Evolutionary conservation across 2,888 invertebrate species (phyloP).

Genomic region (Dolichomitus sp.): DNA sequence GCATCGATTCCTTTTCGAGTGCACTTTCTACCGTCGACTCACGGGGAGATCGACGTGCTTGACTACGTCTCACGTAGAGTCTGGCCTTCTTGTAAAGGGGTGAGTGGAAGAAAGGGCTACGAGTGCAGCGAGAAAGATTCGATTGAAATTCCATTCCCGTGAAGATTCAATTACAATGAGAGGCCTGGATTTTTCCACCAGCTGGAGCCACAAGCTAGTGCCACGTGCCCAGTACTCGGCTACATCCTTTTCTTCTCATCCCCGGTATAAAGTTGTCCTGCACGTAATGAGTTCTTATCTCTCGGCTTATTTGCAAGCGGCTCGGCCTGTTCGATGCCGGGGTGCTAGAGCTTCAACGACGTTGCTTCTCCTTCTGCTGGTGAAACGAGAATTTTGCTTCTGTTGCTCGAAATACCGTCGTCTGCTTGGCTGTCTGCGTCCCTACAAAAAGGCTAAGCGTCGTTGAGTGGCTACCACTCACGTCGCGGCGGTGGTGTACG

Average conservation of each 20-base stretch:
- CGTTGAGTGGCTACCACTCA: conserved; percentile 42
- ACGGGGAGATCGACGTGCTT: conserved; percentile 9
- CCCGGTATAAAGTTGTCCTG: conserved; percentile 48
- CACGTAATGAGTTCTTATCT: conserved; percentile 62
- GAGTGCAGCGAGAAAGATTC: conserved; percentile 23
- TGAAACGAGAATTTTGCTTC: conserved; percentile 38
- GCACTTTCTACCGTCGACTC: background rate
- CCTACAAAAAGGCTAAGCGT: conserved; percentile 16
- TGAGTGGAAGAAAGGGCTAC: background rate
- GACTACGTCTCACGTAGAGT: background rate
- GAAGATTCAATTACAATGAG: conserved; percentile 77
- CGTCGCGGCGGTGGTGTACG: background rate
- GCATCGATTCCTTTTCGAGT: conserved; percentile 6
- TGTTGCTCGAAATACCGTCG: conserved; percentile 5
- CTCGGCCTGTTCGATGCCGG: conserved; percentile 14
- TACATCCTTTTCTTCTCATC: conserved; percentile 5
- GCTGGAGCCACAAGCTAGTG: conserved; percentile 27
- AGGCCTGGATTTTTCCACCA: conserved; percentile 63
- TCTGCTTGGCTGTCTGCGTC: background rate
- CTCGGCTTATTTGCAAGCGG: conserved; percentile 62
- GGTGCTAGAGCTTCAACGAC: background rate
- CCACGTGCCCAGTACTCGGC: conserved; percentile 4
- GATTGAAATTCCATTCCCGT: conserved; percentile 76
- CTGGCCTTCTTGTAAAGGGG: background rate
- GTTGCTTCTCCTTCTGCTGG: conserved; percentile 6